Percentiles rank a stretch among this genome's conserved stretches.
Conservation (phyloP, 1,140 invertebrate species). For the Drosophila varians region DNA sequence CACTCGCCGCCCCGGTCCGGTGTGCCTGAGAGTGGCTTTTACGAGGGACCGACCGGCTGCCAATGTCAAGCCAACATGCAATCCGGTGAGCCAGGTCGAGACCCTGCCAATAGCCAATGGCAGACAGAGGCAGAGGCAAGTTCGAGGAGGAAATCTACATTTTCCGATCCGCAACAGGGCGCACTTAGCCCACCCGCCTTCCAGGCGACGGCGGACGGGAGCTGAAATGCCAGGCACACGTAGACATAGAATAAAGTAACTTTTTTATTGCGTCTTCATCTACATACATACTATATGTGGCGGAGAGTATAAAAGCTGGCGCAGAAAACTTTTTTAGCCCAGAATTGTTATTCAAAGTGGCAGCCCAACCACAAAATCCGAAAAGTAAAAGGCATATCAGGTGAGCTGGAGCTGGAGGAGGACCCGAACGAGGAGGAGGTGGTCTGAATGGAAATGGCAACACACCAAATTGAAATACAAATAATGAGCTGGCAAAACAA, state of each 20-base stretch:
- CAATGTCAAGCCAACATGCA: conserved; percentile 70
- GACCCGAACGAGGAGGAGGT: neutral
- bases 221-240: conserved; percentile 46
- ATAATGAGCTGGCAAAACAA: conserved; percentile 80
- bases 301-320: conserved; percentile 55
- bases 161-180: conserved; percentile 71
- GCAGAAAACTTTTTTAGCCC: conserved; percentile 62
- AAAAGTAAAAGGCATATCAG: conserved; percentile 66
- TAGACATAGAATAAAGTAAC: conserved; percentile 75
- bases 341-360: conserved; percentile 80
- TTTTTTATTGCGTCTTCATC: conserved; percentile 80
- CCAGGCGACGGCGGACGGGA: neutral
- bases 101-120: conserved; percentile 29
- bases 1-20: conserved; percentile 42
- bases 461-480: conserved; percentile 71
- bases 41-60: conserved; percentile 59
- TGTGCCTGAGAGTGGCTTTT: conserved; percentile 62
- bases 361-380: conserved; percentile 64
- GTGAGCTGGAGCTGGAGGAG: neutral
- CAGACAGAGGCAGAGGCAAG: neutral
- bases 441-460: conserved; percentile 39
- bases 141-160: conserved; percentile 60
- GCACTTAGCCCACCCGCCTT: conserved; percentile 58
- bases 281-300: conserved; percentile 44
- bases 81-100: conserved; percentile 21